Percentiles rank a stretch among this genome's conserved stretches.
Evolutionary conservation across 2,888 invertebrate genomes (phyloP).

Genomic region (Rhabditoides inermis): DNA sequence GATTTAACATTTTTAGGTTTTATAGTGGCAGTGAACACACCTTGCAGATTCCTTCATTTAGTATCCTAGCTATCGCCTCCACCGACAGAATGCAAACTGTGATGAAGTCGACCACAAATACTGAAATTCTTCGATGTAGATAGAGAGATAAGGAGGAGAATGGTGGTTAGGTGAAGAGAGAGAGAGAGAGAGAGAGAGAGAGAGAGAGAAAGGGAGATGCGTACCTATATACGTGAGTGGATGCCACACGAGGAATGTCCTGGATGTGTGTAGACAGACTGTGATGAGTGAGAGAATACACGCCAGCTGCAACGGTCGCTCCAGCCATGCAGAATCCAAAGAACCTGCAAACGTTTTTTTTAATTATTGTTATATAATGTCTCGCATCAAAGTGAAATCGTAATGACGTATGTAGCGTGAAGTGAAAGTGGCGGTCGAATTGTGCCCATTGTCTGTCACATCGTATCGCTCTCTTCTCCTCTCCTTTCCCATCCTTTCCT

Average conservation of each 20-base stretch:
- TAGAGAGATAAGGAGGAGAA: neutral
- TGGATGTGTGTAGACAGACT: constrained; percentile 92
- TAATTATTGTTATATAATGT: too few relatives aligned
- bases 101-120: constrained; percentile 75
- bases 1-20: neutral
- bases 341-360: constrained; percentile 17
- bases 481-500: too few relatives aligned
- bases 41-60: constrained; percentile 81
- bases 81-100: constrained; percentile 88
- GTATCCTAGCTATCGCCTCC: constrained; percentile 98
- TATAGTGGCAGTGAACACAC: constrained; percentile 56
- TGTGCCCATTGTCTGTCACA: too few relatives aligned
- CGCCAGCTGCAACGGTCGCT: constrained; percentile 30
- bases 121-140: too few relatives aligned
- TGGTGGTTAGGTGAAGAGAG: too few relatives aligned
- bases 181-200: neutral
- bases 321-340: constrained; percentile 26
- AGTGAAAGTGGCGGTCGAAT: too few relatives aligned
- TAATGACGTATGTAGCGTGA: too few relatives aligned
- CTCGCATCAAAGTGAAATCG: too few relatives aligned
- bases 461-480: too few relatives aligned
- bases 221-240: constrained; percentile 71
- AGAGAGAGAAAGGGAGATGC: constrained; percentile 59
- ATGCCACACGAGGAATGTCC: constrained; percentile 82
- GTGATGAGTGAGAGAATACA: constrained; percentile 55